Conservation (phyloP, 2,797 vertebrate genomes). For the Arrhamphus sclerolepis region DNA sequence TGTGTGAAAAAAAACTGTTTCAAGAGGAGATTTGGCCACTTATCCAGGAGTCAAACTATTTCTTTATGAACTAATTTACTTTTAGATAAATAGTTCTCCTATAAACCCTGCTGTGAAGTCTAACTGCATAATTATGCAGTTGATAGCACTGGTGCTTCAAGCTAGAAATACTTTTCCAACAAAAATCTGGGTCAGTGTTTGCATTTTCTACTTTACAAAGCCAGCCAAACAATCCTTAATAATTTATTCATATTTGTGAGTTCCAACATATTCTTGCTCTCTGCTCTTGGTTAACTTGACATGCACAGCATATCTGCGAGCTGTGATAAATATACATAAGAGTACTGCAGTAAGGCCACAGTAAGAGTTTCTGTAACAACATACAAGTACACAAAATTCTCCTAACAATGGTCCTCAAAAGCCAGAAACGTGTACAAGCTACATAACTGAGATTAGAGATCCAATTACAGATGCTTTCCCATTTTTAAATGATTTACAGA, state of each 20-base stretch:
- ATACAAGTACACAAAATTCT: background rate
- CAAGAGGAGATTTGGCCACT: background rate
- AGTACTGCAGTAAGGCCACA: background rate
- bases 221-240: too few relatives aligned
- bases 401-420: too few relatives aligned
- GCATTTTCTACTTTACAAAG: too few relatives aligned
- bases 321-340: too few relatives aligned
- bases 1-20: background rate
- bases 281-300: background rate
- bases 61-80: slow-evolving; percentile 4
- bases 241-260: background rate
- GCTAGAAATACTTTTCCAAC: background rate
- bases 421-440: too few relatives aligned
- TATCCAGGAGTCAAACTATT: slow-evolving; percentile 1
- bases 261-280: background rate
- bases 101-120: slow-evolving; percentile 1
- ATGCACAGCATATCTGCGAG: too few relatives aligned
- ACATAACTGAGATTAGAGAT: too few relatives aligned
- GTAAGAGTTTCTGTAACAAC: background rate
- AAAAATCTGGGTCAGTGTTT: background rate
- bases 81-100: background rate
- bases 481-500: too few relatives aligned
- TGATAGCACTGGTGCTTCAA: background rate
- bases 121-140: background rate
- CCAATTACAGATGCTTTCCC: too few relatives aligned